Evolutionary conservation across 2,888 invertebrate genomes (phyloP).

Genomic region (Chloromyia formosa): DNA sequence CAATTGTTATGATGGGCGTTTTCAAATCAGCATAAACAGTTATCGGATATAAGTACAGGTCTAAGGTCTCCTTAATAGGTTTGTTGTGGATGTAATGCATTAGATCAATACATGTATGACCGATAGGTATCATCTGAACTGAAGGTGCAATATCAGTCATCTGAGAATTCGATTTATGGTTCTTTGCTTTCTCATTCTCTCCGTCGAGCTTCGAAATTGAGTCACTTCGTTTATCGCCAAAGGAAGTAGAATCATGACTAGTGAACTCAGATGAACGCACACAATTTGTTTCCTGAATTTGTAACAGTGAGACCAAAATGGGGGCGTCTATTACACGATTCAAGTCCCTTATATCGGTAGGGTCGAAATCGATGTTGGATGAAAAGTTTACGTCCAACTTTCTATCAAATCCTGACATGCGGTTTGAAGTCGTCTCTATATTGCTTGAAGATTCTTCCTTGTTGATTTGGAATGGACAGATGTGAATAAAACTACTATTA

Average conservation of each 20-base stretch:
- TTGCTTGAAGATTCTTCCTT: not conserved
- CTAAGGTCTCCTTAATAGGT: not conserved
- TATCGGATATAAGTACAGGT: slow-evolving; percentile 25
- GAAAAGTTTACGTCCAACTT: not conserved
- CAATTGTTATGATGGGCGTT: slow-evolving; percentile 24
- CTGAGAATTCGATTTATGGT: too few relatives aligned
- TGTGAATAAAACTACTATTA: not conserved
- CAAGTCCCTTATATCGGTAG: slow-evolving; percentile 6
- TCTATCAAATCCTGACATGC: not conserved
- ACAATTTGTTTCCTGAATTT: not conserved
- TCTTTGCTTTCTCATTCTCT: not conserved
- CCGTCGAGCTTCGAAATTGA: not conserved
- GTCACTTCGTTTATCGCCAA: not conserved
- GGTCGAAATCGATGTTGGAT: slow-evolving; percentile 1
- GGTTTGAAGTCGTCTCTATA: not conserved
- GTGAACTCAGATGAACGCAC: not conserved
- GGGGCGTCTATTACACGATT: slow-evolving; percentile 10
- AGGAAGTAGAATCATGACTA: not conserved
- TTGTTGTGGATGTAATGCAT: not conserved
- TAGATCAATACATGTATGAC: slow-evolving; percentile 24
- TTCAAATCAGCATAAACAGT: slow-evolving; percentile 11
- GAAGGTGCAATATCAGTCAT: not conserved
- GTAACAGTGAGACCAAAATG: not conserved
- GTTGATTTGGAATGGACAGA: slow-evolving; percentile 2
- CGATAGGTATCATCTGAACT: not conserved